Conservation (phyloP, 2,113 vertebrate species). For the Cottus gobio region DNA sequence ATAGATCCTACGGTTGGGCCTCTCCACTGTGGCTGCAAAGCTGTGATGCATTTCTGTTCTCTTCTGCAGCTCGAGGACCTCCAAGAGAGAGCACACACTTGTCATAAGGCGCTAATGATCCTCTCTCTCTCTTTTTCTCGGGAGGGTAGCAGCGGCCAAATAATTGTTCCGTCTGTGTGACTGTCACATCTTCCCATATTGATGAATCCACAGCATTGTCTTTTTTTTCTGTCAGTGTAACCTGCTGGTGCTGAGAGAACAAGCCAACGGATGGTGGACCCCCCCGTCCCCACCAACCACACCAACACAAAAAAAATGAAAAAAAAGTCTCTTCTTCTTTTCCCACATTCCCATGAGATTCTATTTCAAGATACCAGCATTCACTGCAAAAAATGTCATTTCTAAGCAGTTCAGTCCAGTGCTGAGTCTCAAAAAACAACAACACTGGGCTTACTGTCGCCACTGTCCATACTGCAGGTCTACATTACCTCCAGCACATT, state of each 20-base stretch:
- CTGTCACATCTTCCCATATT: conserved; percentile 55
- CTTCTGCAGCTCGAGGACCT: conserved; percentile 15
- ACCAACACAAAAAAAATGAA: conserved; percentile 6
- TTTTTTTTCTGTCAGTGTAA: conserved; percentile 49
- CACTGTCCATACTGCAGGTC: conserved; percentile 2
- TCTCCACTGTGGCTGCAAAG: conserved; percentile 1
- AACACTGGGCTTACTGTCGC: too few relatives aligned
- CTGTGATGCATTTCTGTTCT: background rate
- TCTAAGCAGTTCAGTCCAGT: conserved; percentile 48
- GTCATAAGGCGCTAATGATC: conserved; percentile 63
- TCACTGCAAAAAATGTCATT: conserved; percentile 54
- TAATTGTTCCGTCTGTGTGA: conserved; percentile 53
- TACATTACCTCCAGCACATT: background rate
- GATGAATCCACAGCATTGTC: conserved; percentile 38
- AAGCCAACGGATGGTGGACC: conserved; percentile 50
- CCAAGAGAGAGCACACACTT: conserved; percentile 32
- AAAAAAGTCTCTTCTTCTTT: conserved; percentile 9
- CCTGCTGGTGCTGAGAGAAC: conserved; percentile 49
- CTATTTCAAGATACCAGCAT: conserved; percentile 48
- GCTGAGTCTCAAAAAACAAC: conserved; percentile 42
- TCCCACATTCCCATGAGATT: conserved; percentile 38
- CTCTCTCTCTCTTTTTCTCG: conserved; percentile 3
- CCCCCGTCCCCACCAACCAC: background rate
- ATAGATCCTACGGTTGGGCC: background rate
- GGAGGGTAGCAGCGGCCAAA: conserved; percentile 45